A percentile compares a stretch with the other conserved stretches of the same genome.
These are phyloP conservation scores for Cynopterus brachyotis DNA, from an alignment of 2,113 vertebrate species.

Conservation along the genomic window DNA sequence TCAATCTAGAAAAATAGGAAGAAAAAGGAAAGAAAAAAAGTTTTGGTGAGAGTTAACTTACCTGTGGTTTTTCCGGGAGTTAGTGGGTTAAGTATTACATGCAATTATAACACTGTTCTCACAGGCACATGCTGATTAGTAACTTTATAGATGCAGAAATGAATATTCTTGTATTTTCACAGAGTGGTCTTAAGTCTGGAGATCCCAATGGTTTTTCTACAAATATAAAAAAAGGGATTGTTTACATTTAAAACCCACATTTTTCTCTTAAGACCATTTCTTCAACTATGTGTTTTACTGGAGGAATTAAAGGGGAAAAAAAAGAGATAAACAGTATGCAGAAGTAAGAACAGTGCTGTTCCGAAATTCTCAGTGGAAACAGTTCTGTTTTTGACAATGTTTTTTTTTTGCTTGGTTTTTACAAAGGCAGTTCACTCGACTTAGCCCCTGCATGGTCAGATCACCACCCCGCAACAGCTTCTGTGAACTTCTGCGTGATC, in stretches of 20 bases:
- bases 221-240: background rate
- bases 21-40: background rate
- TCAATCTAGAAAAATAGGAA: background rate
- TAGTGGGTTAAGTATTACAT: background rate
- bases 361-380: background rate
- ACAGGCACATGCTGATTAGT: background rate
- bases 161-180: background rate
- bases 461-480: background rate
- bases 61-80: background rate
- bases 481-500: background rate
- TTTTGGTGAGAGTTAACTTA: background rate
- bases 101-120: background rate
- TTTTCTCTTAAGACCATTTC: background rate
- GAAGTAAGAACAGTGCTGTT: background rate
- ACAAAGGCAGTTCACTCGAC: background rate
- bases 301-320: constrained; percentile 36
- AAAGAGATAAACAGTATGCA: background rate
- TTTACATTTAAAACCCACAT: background rate
- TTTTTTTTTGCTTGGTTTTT: background rate
- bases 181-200: background rate
- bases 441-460: accelerated
- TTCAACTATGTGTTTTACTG: background rate
- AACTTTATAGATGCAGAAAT: background rate
- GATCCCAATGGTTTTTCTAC: background rate
- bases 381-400: constrained; percentile 44